A percentile compares a stretch with the other conserved stretches of the same genome.
Conservation (phyloP, 2,113 vertebrate species). For the Psilopogon haemacephalus region DNA sequence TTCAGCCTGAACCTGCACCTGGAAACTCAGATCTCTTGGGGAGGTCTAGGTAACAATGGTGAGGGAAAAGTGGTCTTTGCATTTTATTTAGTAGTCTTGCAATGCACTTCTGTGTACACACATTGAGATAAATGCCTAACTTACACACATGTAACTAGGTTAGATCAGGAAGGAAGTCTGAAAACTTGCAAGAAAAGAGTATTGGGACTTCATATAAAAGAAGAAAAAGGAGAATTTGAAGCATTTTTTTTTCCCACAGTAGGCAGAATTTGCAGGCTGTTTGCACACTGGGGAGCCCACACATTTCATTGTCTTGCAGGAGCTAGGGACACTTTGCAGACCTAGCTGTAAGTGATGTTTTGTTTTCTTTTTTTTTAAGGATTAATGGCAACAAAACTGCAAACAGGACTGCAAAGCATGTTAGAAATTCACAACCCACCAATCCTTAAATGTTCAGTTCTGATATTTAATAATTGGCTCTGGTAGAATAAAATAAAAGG, state of each 20-base stretch:
- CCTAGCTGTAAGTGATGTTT: background rate
- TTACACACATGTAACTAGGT: background rate
- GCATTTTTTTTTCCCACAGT: background rate
- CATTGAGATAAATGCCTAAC: background rate
- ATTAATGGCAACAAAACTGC: constrained; percentile 16
- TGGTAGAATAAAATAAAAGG: constrained; percentile 5
- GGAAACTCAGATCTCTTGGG: background rate
- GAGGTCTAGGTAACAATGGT: background rate
- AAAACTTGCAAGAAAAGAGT: background rate
- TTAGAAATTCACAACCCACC: constrained; percentile 29
- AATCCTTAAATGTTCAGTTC: background rate
- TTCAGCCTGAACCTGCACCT: background rate
- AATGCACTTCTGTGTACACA: background rate
- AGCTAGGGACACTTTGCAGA: background rate
- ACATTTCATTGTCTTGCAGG: background rate
- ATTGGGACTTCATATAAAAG: background rate
- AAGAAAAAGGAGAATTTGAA: background rate
- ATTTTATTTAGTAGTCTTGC: background rate
- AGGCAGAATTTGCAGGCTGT: background rate
- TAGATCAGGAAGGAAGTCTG: background rate
- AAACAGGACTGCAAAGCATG: constrained; percentile 48
- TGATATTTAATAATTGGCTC: constrained; percentile 46
- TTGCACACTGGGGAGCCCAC: background rate
- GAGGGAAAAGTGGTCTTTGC: background rate
- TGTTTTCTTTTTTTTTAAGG: background rate